Evolutionary conservation across 2,113 vertebrate species (phyloP).

Genomic region (Arothron firmamentum): DNA sequence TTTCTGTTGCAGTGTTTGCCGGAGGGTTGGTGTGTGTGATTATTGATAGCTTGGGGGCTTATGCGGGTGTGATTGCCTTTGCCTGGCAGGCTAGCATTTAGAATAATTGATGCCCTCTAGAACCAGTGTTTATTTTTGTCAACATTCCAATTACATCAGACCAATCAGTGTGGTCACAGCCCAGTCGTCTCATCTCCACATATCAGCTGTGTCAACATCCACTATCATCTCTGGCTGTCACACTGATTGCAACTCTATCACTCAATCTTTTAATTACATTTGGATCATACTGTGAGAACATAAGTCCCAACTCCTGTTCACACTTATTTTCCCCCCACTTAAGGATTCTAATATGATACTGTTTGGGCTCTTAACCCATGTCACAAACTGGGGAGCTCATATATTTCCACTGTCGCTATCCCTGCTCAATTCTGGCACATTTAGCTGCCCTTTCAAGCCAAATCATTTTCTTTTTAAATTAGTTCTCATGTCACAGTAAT

Average conservation of each 20-base stretch:
- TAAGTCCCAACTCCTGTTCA: slow-evolving; percentile 30
- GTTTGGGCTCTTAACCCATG: slow-evolving; percentile 42
- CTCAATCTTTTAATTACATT: slow-evolving; percentile 64
- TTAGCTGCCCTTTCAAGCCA: slow-evolving; percentile 6
- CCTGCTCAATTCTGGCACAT: slow-evolving; percentile 21
- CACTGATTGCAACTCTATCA: slow-evolving; percentile 64
- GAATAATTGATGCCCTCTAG: slow-evolving; percentile 57
- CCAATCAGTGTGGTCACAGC: slow-evolving; percentile 71
- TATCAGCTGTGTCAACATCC: slow-evolving; percentile 67
- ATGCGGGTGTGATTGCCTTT: slow-evolving; percentile 54
- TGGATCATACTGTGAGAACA: slow-evolving; percentile 42
- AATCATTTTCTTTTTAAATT: slow-evolving; percentile 2
- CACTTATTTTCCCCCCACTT: slow-evolving; percentile 27
- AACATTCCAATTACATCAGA: slow-evolving; percentile 67
- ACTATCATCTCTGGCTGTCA: slow-evolving; percentile 59
- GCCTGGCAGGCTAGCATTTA: slow-evolving; percentile 44
- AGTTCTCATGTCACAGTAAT: slow-evolving; percentile 18
- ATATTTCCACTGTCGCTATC: slow-evolving; percentile 1
- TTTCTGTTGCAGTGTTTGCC: slow-evolving; percentile 48
- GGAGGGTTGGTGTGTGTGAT: slow-evolving; percentile 2
- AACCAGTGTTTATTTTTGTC: slow-evolving; percentile 66
- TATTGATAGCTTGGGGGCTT: slow-evolving; percentile 53
- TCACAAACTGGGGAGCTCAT: slow-evolving; percentile 28
- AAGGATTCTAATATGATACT: slow-evolving; percentile 17
- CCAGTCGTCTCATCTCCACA: slow-evolving; percentile 59